Percentiles rank a stretch among this genome's conserved stretches.
These are phyloP conservation scores for Melanocharis versteri DNA, from an alignment of 2,113 vertebrate species.

Conservation along the genomic window DNA sequence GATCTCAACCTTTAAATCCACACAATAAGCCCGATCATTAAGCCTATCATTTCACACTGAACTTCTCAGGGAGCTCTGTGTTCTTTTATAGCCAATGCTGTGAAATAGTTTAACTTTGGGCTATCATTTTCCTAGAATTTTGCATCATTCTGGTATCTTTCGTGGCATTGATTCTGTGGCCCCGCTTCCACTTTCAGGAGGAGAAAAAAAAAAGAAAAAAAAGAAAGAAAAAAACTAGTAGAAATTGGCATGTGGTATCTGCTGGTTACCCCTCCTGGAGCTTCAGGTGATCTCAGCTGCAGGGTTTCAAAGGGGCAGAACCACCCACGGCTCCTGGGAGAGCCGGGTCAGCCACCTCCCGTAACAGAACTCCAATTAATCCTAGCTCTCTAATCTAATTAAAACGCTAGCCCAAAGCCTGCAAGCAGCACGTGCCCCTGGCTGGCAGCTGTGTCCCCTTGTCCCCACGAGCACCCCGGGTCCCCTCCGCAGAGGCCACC, in stretches of 20 bases:
- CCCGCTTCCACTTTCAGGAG: not conserved
- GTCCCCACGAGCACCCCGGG: not conserved
- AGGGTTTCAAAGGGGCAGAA: not conserved
- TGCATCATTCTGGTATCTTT: not conserved
- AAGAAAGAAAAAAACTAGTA: fast-evolving
- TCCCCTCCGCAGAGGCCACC: not conserved
- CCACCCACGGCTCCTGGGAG: not conserved
- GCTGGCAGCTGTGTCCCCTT: not conserved
- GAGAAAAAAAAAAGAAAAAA: fast-evolving
- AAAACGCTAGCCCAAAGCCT: not conserved
- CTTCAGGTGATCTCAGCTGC: not conserved
- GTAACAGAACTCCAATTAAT: not conserved
- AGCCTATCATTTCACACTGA: not conserved
- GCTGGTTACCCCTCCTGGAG: not conserved
- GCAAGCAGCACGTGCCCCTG: fast-evolving
- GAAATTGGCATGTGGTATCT: not conserved
- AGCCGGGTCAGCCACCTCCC: not conserved
- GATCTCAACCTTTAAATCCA: not conserved
- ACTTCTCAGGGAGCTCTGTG: not conserved
- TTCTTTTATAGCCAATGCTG: not conserved
- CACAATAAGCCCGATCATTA: not conserved
- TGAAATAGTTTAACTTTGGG: not conserved
- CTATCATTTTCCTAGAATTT: not conserved
- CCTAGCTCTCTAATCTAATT: not conserved
- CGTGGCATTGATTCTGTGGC: not conserved